phyloP scores from a whole-genome alignment of 2,797 vertebrate species.

The Oreochromis mossambicus region DNA sequence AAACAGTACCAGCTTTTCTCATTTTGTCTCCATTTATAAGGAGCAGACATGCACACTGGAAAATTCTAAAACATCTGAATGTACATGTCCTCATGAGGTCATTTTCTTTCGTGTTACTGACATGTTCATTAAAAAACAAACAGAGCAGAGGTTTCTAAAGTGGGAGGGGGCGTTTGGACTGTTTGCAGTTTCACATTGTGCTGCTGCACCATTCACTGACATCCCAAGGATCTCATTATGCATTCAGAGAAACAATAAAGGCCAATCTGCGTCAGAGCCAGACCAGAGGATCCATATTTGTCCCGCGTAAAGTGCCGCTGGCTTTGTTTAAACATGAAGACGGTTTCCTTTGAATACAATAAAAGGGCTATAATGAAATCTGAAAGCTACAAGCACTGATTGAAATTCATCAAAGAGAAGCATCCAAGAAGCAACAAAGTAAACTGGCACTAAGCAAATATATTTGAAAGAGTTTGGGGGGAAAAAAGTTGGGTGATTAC shows the following conservation, averaged over 20 bases:
- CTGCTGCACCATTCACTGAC: background rate
- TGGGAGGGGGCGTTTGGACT: background rate
- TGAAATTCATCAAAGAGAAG: slow-evolving; percentile 19
- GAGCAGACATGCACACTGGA: background rate
- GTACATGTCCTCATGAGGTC: background rate
- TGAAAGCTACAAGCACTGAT: background rate
- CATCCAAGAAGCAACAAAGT: background rate
- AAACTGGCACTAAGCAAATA: background rate
- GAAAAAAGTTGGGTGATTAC: background rate
- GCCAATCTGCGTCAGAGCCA: slow-evolving; percentile 37
- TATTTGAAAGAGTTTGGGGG: background rate
- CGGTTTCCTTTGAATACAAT: slow-evolving; percentile 35
- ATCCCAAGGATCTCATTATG: slow-evolving; percentile 50
- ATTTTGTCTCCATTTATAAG: background rate
- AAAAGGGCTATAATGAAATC: slow-evolving; percentile 40
- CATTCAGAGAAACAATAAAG: slow-evolving; percentile 54
- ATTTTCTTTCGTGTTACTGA: slow-evolving; percentile 31
- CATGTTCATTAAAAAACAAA: slow-evolving; percentile 34
- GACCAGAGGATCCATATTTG: slow-evolving; percentile 43
- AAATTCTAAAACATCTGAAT: background rate
- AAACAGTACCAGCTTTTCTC: background rate
- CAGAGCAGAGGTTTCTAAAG: slow-evolving; percentile 13
- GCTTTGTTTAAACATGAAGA: slow-evolving; percentile 63
- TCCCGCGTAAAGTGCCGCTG: background rate
- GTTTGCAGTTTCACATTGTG: slow-evolving; percentile 60